These are phyloP conservation scores for Varanus salvator DNA, from an alignment of 2,113 vertebrate genomes.

Conservation along the genomic window DNA sequence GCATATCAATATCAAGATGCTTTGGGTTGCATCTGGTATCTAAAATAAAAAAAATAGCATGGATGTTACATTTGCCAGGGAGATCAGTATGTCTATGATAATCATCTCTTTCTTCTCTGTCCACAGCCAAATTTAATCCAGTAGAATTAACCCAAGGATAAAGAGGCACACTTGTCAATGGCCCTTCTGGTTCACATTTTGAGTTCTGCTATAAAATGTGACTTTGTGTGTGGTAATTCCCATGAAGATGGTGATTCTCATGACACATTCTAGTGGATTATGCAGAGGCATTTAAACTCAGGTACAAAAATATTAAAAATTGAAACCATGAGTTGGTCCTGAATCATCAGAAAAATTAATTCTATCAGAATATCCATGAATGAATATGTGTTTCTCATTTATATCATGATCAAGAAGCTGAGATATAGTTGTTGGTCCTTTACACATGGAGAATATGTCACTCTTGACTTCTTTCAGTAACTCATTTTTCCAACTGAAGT, in stretches of 20 bases:
- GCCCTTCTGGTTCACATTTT: neutral
- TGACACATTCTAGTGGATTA: neutral
- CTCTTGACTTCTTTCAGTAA: too few relatives aligned
- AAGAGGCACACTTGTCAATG: neutral
- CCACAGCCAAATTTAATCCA: neutral
- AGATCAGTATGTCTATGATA: neutral
- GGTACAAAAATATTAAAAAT: neutral
- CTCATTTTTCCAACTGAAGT: too few relatives aligned
- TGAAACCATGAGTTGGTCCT: neutral
- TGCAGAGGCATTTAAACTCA: neutral
- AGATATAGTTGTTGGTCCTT: neutral
- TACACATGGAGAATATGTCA: too few relatives aligned
- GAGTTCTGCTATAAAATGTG: neutral
- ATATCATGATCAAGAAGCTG: rapidly evolving
- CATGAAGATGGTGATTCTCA: neutral
- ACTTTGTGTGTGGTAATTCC: neutral
- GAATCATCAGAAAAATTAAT: neutral
- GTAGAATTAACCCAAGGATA: neutral
- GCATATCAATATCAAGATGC: neutral
- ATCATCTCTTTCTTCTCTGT: neutral
- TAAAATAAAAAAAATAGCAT: neutral
- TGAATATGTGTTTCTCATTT: neutral
- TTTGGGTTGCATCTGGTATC: neutral
- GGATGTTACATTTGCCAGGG: rapidly evolving
- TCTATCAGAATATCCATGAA: neutral